Base-by-base conservation (phyloP, 2,888 invertebrate genomes). In the Branchellion lobata region DNA sequence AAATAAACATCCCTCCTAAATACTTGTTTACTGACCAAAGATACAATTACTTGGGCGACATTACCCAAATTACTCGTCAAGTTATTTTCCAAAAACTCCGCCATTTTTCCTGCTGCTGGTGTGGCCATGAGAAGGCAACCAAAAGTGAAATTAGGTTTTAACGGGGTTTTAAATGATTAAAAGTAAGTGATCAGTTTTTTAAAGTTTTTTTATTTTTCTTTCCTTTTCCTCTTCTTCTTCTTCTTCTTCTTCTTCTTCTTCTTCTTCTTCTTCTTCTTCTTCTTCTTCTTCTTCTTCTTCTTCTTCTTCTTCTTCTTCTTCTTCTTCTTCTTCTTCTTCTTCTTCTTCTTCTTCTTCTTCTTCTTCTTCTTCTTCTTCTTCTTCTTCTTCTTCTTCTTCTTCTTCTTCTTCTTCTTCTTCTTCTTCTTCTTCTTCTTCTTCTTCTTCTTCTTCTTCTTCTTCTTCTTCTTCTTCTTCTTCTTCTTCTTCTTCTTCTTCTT, bases 251-350 rank as follows among this genome's bases (percentile, higher is more conserved):
- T 18, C 31, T 31, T 24, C 34, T 33, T 72, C 33, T 31, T 24
- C 24, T 72, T 14, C 24, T n/a, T 27, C 31, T 27, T n/a, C 27
- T 5, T 33, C 72, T 2, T 33, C 29, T 0, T 29, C 34, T 34
- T 2, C 74, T 69, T 27, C 47, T 40, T 73, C 73, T 73, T 27
- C 27, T 14, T 2, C 73, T 73, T 34, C 36, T 73, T 40, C 1
- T 40, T 2, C 36, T 34, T 18, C 24, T n/a, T n/a, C n/a, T n/a
- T n/a, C n/a, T n/a, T n/a, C n/a, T n/a, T n/a, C n/a, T n/a, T n/a
- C n/a, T n/a, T n/a, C n/a, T n/a, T n/a, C n/a, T n/a, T n/a, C n/a
- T n/a, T n/a, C n/a, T n/a, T n/a, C n/a, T n/a, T n/a, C n/a, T n/a
- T n/a, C n/a, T n/a, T n/a, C n/a, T n/a, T n/a, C n/a, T n/a, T n/a